Evolutionary conservation across 2,888 invertebrate species (phyloP).

Genomic region (Tillus elongatus): DNA sequence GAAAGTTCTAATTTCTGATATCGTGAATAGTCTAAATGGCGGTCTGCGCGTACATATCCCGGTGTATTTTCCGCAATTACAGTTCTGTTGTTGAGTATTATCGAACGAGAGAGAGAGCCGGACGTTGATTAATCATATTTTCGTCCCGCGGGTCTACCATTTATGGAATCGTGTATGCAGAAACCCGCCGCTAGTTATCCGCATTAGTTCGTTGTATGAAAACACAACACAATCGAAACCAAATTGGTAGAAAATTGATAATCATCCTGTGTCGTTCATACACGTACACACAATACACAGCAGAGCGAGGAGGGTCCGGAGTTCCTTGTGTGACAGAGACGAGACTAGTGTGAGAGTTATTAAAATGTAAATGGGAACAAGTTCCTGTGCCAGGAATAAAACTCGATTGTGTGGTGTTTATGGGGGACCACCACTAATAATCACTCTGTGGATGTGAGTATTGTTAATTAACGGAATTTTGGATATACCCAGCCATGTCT

Average conservation of each 20-base stretch:
- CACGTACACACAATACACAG: slow-evolving; percentile 18
- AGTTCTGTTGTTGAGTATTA: neutral
- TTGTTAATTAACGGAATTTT: slow-evolving; percentile 38
- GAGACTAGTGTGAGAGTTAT: slow-evolving; percentile 2
- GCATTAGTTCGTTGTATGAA: slow-evolving; percentile 1
- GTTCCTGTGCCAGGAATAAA: slow-evolving; percentile 32
- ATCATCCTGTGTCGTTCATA: slow-evolving; percentile 36
- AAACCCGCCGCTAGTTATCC: slow-evolving; percentile 2
- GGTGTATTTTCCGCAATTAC: neutral
- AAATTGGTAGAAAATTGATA: slow-evolving; percentile 46
- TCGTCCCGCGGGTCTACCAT: slow-evolving; percentile 2
- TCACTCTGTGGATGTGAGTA: slow-evolving; percentile 35
- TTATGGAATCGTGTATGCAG: slow-evolving; percentile 1
- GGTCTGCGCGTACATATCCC: too few relatives aligned
- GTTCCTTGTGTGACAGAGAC: too few relatives aligned
- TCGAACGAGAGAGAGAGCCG: too few relatives aligned
- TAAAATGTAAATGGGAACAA: slow-evolving; percentile 29
- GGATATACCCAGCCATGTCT: too few relatives aligned
- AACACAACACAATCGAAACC: slow-evolving; percentile 39
- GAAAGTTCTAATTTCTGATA: too few relatives aligned
- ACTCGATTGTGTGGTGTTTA: slow-evolving; percentile 26
- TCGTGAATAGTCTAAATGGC: too few relatives aligned
- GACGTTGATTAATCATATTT: slow-evolving; percentile 3
- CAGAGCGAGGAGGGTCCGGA: neutral
- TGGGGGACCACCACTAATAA: slow-evolving; percentile 24